These are phyloP conservation scores for Todus mexicanus DNA, from an alignment of 2,797 vertebrate genomes.

Conservation along the genomic window DNA sequence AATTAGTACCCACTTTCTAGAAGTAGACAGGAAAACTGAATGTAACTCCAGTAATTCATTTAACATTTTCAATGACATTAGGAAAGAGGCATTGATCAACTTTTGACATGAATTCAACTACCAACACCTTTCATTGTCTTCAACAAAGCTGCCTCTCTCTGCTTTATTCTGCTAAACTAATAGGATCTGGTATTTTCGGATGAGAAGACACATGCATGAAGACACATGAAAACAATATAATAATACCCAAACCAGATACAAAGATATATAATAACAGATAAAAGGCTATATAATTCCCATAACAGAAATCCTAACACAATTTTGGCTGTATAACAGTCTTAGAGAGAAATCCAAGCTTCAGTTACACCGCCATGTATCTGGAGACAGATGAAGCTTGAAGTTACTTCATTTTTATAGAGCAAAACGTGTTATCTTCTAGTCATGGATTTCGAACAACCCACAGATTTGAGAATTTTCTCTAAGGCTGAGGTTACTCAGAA, in stretches of 20 bases:
- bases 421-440: not conserved
- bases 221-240: not conserved
- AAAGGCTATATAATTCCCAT: not conserved
- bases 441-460: not conserved
- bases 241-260: not conserved
- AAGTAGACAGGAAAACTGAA: slow-evolving; percentile 37
- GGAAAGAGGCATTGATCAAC: slow-evolving; percentile 67
- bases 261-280: not conserved
- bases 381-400: not conserved
- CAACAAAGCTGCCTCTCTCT: slow-evolving; percentile 21
- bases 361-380: not conserved
- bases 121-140: slow-evolving; percentile 50
- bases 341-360: not conserved
- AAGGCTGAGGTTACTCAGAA: not conserved
- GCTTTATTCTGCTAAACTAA: slow-evolving; percentile 40
- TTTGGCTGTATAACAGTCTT: not conserved
- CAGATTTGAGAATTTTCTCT: not conserved
- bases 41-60: slow-evolving; percentile 59
- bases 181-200: not conserved
- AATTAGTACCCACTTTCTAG: slow-evolving; percentile 61
- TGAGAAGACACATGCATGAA: not conserved
- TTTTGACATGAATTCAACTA: slow-evolving; percentile 54
- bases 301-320: not conserved
- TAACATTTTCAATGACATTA: slow-evolving; percentile 67
- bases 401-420: not conserved